These are phyloP conservation scores for Ceraclea dissimilis DNA, from an alignment of 2,888 invertebrate genomes.

Conservation along the genomic window DNA sequence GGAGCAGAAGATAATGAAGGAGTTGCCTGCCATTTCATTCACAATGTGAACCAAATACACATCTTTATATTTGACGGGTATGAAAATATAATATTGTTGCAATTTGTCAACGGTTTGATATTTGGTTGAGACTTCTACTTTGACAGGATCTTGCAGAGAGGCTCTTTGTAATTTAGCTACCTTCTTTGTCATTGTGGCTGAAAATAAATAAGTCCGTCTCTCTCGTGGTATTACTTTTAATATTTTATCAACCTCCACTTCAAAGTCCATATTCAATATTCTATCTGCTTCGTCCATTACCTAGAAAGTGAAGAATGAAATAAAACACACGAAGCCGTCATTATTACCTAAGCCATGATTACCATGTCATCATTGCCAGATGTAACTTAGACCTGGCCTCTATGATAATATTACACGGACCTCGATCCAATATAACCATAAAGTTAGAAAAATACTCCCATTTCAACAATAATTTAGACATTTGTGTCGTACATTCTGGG, in stretches of 20 bases:
- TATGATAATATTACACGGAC: too few species aligned
- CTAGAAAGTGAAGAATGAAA: slow-evolving; percentile 34
- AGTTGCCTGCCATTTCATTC: slow-evolving; percentile 91
- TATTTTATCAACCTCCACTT: slow-evolving; percentile 95
- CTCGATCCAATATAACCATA: too few species aligned
- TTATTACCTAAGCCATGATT: not conserved
- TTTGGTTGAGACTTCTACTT: slow-evolving; percentile 92
- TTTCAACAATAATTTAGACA: too few species aligned
- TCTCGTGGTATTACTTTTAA: slow-evolving; percentile 84
- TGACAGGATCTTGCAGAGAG: slow-evolving; percentile 87
- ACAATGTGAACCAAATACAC: slow-evolving; percentile 92
- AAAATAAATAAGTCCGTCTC: slow-evolving; percentile 87
- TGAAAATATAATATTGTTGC: slow-evolving; percentile 89
- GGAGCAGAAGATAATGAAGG: slow-evolving; percentile 94
- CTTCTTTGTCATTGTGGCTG: slow-evolving; percentile 99
- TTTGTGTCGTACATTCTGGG: too few species aligned
- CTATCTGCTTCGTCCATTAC: slow-evolving; percentile 99
- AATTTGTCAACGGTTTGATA: slow-evolving; percentile 98
- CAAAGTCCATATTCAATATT: slow-evolving; percentile 98
- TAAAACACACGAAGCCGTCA: too few species aligned
- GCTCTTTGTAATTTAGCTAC: slow-evolving; percentile 94
- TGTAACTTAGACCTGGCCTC: too few species aligned
- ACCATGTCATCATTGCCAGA: not conserved
- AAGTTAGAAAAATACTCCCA: too few species aligned
- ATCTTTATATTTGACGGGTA: slow-evolving; percentile 95